phyloP scores from a whole-genome alignment of 2,797 vertebrate genomes.

The Falco peregrinus region DNA sequence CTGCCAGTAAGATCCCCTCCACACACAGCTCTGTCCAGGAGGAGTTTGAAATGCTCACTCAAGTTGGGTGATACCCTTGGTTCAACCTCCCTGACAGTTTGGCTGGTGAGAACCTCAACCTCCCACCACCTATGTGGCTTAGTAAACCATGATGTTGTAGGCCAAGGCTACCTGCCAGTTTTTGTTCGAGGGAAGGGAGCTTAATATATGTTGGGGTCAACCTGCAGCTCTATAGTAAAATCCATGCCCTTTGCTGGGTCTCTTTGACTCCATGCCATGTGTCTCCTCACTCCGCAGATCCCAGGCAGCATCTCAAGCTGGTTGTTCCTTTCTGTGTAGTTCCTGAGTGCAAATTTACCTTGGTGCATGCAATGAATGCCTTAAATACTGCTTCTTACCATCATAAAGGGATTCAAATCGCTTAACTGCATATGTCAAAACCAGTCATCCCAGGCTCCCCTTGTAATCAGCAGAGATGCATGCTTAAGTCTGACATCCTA shows the following conservation, averaged over 20 bases:
- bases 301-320: not conserved
- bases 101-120: not conserved
- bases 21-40: not conserved
- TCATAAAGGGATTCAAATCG: not conserved
- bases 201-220: not conserved
- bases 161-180: not conserved
- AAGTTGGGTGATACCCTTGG: not conserved
- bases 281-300: not conserved
- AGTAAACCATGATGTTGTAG: not conserved
- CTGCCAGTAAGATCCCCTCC: not conserved
- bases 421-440: not conserved
- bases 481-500: not conserved
- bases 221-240: not conserved
- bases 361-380: not conserved
- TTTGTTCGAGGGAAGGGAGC: not conserved
- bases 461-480: not conserved
- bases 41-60: not conserved
- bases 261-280: not conserved
- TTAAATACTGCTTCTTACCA: not conserved
- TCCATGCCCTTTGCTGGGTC: not conserved
- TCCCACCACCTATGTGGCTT: fast-evolving
- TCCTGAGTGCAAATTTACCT: not conserved
- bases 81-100: not conserved
- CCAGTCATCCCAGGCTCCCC: not conserved
- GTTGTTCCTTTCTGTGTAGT: not conserved